A percentile compares a stretch with the other conserved stretches of the same genome.
Evolutionary conservation across 2,888 invertebrate genomes (phyloP).

Genomic region (Scaptomyza reducta): DNA sequence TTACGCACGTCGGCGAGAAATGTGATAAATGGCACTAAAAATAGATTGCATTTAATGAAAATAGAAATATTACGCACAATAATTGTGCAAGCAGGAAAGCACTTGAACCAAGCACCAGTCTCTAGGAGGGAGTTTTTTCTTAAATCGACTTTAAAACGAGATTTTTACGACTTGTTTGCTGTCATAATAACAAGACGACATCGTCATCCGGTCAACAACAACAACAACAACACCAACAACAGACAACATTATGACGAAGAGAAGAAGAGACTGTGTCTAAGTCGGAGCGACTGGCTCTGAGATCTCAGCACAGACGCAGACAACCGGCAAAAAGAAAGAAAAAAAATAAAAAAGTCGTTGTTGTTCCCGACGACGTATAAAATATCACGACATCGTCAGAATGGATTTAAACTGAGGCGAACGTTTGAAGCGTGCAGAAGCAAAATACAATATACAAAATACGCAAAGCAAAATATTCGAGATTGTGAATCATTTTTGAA

Average conservation of each 20-base stretch:
- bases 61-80: constrained; percentile 1
- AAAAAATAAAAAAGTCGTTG: constrained; percentile 27
- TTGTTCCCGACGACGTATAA: constrained; percentile 67
- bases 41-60: not conserved
- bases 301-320: constrained; percentile 22
- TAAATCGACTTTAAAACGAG: constrained; percentile 53
- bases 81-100: constrained; percentile 32
- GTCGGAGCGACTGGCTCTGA: constrained; percentile 25
- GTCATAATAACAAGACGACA: constrained; percentile 58
- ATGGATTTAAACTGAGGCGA: constrained; percentile 82
- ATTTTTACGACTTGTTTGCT: constrained; percentile 73
- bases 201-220: constrained; percentile 19
- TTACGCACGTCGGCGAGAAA: not conserved
- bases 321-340: constrained; percentile 62
- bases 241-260: constrained; percentile 30
- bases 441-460: constrained; percentile 14
- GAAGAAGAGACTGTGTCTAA: constrained; percentile 3
- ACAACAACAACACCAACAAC: constrained; percentile 5
- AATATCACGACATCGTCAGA: constrained; percentile 80
- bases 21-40: not conserved
- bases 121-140: constrained; percentile 17
- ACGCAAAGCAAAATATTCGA: constrained; percentile 29
- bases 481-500: constrained; percentile 23
- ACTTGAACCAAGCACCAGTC: constrained; percentile 21
- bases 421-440: constrained; percentile 77